Evolutionary conservation across 2,113 vertebrate species (phyloP).

Genomic region (Engystomops pustulosus): DNA sequence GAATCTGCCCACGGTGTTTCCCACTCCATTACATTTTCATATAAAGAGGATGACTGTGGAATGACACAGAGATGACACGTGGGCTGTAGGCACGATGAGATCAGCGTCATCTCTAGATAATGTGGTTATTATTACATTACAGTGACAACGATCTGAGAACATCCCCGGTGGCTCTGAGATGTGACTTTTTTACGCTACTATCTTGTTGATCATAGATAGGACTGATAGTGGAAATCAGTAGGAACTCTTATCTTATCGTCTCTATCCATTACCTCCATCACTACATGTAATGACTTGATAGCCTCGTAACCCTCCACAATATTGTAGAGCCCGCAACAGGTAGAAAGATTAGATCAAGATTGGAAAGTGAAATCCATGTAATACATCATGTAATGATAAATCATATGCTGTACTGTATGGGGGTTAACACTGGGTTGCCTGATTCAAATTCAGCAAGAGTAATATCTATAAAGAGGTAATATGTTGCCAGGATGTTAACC

Average conservation of each 20-base stretch:
- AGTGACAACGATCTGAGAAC: not conserved
- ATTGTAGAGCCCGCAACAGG: too few species aligned
- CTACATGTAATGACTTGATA: constrained; percentile 15
- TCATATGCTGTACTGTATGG: too few species aligned
- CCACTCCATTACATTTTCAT: not conserved
- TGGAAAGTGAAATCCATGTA: not conserved
- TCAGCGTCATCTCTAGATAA: not conserved
- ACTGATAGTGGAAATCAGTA: constrained; percentile 10
- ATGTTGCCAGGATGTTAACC: too few species aligned
- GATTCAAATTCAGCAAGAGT: too few species aligned
- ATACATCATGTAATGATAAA: too few species aligned
- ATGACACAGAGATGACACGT: not conserved
- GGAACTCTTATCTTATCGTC: constrained; percentile 45
- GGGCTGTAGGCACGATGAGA: not conserved
- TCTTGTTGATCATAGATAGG: not conserved
- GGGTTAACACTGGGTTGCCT: too few species aligned
- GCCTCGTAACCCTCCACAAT: not conserved
- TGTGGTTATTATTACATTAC: not conserved
- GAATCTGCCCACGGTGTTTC: not conserved
- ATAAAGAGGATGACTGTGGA: not conserved
- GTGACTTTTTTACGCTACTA: not conserved
- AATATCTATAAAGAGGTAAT: too few species aligned
- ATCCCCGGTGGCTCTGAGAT: not conserved
- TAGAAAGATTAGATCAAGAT: not conserved
- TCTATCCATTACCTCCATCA: constrained; percentile 25